phyloP scores from a whole-genome alignment of 2,113 vertebrate genomes.

The Syngnathus typhle region DNA sequence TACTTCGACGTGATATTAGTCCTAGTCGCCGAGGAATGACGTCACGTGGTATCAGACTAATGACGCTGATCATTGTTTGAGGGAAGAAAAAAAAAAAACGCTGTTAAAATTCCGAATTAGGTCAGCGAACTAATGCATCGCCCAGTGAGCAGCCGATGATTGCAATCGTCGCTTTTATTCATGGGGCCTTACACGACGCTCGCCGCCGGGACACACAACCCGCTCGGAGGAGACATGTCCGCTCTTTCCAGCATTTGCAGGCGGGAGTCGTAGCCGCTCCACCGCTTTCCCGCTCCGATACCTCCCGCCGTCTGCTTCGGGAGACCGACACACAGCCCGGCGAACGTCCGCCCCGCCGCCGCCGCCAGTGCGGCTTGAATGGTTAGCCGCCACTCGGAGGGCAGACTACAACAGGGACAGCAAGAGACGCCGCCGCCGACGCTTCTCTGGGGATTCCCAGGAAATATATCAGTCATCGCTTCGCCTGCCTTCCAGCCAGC shows the following conservation, averaged over 20 bases:
- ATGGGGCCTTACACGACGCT: slow-evolving; percentile 7
- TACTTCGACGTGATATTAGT: background rate
- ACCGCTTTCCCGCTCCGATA: slow-evolving; percentile 47
- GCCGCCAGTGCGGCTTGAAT: slow-evolving; percentile 14
- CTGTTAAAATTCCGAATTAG: slow-evolving; percentile 66
- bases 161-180: background rate
- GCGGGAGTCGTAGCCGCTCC: slow-evolving; percentile 44
- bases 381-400: slow-evolving; percentile 29
- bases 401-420: slow-evolving; percentile 19
- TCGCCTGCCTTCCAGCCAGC: slow-evolving; percentile 25
- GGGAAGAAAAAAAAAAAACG: slow-evolving; percentile 63
- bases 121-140: slow-evolving; percentile 45
- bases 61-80: slow-evolving; percentile 70
- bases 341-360: background rate
- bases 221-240: slow-evolving; percentile 45
- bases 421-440: slow-evolving; percentile 13
- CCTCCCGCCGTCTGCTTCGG: slow-evolving; percentile 27
- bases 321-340: slow-evolving; percentile 4
- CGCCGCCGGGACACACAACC: slow-evolving; percentile 15
- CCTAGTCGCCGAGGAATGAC: slow-evolving; percentile 72
- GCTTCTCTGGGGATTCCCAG: slow-evolving; percentile 31
- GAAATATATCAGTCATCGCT: slow-evolving; percentile 32
- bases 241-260: slow-evolving; percentile 53
- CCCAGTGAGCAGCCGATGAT: background rate
- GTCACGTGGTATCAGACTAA: slow-evolving; percentile 68